Evolutionary conservation across 2,113 vertebrate genomes (phyloP), one percentile per base, ranked within the genome.

Genomic region (Crocuta crocuta): DNA sequence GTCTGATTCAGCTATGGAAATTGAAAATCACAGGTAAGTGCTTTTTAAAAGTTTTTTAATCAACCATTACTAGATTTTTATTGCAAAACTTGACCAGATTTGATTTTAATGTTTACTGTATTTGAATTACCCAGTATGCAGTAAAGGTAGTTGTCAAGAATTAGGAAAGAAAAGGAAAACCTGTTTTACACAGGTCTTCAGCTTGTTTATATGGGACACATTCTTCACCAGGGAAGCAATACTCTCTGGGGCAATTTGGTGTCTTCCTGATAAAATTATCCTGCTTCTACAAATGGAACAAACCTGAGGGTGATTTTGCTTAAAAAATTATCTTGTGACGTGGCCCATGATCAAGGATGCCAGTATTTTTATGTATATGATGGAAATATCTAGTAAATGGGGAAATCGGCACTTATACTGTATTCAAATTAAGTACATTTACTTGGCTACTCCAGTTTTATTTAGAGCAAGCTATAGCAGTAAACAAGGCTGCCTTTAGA

Each of bases 1-100:
- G 50, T 73, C 66, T 55, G 85, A 84, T 48, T 79, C 71, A 87
- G 24, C 65, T 90, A 7, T 74, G 35, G 79, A 96, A 91, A 80
- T 50, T 45, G 96, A 87, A 50, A 82, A 88, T 89, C 78, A 98
- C 45, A 98, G 94, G 98, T 98, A 73, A 92, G 92, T 95, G 65
- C 23, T 31, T 4, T 48, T 48, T 31, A 1, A 4, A 55, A 8
- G 21, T 74, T 88, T 89, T 50, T 26, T 31, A 23, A 26, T 61
- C 1, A 24, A 17, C 55, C 53, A 53, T 17, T 11, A 83, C 31
- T 31, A 65, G 5, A 26, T 70, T 95, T 83, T 79, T 48, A 79
- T 23, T 61, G 26, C 23, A 70, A 70, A 74, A 81, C 24, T 50
- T 50, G 50, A 70, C 0, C 55, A 35, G 6, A 73, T 26, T 89